Evolutionary conservation across 2,113 vertebrate genomes (phyloP).

Genomic region (Acanthisitta chloris): DNA sequence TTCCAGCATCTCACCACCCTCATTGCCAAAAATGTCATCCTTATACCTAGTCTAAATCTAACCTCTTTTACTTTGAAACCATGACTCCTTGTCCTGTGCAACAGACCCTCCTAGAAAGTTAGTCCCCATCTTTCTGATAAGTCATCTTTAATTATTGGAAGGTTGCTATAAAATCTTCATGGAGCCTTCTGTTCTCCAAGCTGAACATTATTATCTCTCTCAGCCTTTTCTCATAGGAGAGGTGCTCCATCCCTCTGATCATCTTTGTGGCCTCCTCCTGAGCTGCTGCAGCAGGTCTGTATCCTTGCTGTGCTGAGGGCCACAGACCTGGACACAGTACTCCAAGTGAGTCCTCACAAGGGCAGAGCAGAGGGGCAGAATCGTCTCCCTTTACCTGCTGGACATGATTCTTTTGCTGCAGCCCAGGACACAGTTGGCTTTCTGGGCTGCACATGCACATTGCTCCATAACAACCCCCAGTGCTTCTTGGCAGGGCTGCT

Average conservation of each 20-base stretch:
- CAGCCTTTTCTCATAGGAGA: background rate
- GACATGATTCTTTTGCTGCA: background rate
- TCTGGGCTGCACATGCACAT: accelerated
- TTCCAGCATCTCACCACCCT: too few relatives aligned
- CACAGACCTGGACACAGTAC: too few relatives aligned
- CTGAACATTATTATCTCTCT: too few relatives aligned
- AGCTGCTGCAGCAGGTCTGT: background rate
- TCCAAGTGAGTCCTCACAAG: too few relatives aligned
- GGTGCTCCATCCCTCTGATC: background rate
- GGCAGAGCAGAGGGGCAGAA: background rate
- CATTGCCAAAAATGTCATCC: too few relatives aligned
- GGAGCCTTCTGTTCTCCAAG: too few relatives aligned
- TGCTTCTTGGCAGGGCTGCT: background rate
- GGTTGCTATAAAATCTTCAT: too few relatives aligned
- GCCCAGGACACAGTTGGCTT: background rate
- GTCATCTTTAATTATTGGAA: too few relatives aligned
- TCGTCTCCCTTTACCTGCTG: background rate
- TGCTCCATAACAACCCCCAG: background rate
- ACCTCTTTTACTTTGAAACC: background rate
- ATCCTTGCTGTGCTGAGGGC: background rate
- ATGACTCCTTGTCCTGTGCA: background rate
- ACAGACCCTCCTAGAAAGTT: background rate
- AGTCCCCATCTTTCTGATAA: background rate
- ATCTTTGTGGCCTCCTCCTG: background rate
- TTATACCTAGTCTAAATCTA: too few relatives aligned